Percentiles rank a stretch among this genome's conserved stretches.
Evolutionary conservation across 2,888 invertebrate species (phyloP).

Genomic region (Chalcis sispes): DNA sequence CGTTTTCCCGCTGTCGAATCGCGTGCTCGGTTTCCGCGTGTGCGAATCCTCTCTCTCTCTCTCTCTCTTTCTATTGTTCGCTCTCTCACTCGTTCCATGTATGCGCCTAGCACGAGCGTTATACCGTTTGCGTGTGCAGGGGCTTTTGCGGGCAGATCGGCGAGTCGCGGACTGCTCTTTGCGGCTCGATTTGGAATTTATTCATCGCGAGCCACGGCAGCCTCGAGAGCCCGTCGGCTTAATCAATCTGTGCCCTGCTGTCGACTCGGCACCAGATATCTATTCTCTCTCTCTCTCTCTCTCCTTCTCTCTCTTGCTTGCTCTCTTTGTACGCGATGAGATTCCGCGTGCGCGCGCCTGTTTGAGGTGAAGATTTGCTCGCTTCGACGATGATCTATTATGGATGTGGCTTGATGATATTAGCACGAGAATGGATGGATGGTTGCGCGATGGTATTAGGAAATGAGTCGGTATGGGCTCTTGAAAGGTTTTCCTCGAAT

Average conservation of each 20-base stretch:
- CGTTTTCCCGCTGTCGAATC: too few species aligned
- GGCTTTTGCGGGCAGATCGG: not conserved
- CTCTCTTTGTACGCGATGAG: not conserved
- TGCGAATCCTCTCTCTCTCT: too few species aligned
- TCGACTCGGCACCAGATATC: not conserved
- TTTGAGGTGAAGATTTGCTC: slow-evolving; percentile 19
- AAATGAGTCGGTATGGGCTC: slow-evolving; percentile 31
- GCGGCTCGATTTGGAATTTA: slow-evolving; percentile 41
- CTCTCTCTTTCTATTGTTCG: too few species aligned
- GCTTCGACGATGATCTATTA: slow-evolving; percentile 34
- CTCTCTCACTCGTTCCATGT: too few species aligned
- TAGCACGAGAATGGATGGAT: slow-evolving; percentile 2
- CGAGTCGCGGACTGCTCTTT: slow-evolving; percentile 32
- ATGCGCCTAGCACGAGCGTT: too few species aligned
- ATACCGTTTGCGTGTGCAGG: too few species aligned
- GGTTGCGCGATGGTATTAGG: not conserved
- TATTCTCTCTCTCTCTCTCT: too few species aligned
- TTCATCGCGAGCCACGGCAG: slow-evolving; percentile 32
- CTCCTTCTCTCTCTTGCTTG: not conserved
- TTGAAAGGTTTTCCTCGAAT: not conserved
- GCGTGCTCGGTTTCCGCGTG: not conserved
- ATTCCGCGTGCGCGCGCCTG: not conserved
- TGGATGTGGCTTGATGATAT: slow-evolving; percentile 29
- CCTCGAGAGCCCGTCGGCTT: slow-evolving; percentile 15
- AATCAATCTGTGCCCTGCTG: slow-evolving; percentile 30